These are phyloP conservation scores for Centropus bengalensis DNA, from an alignment of 2,113 vertebrate genomes.

Conservation along the genomic window DNA sequence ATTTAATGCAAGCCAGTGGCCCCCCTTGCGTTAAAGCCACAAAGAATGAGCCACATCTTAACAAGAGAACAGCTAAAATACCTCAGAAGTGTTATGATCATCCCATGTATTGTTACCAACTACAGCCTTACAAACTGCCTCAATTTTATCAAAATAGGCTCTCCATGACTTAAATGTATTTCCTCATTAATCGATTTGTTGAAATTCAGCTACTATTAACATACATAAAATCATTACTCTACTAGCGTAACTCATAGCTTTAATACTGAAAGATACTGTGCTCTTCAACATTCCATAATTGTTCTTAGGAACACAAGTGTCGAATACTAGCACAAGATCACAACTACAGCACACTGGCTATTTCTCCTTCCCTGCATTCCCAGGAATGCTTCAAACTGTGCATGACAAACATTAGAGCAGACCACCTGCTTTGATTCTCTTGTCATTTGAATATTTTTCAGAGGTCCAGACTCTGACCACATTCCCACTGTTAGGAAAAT, in stretches of 20 bases:
- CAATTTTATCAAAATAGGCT: background rate
- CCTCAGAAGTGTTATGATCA: background rate
- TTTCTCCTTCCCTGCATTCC: background rate
- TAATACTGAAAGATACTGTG: background rate
- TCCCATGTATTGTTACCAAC: background rate
- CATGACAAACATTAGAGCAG: background rate
- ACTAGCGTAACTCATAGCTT: background rate
- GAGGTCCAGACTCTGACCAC: background rate
- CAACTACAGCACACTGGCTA: background rate
- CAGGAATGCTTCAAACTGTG: background rate
- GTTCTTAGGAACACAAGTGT: background rate
- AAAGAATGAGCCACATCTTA: constrained; percentile 1
- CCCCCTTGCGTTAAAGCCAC: background rate
- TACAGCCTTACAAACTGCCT: background rate
- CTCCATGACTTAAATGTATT: background rate
- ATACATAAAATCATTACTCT: background rate
- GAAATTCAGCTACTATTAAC: background rate
- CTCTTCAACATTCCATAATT: background rate
- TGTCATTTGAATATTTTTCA: background rate
- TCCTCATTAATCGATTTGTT: constrained; percentile 13
- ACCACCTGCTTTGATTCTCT: background rate
- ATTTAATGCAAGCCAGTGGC: constrained; percentile 26
- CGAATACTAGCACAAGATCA: background rate
- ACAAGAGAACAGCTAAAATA: background rate
- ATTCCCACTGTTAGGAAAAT: background rate